These are phyloP conservation scores for Scomber japonicus DNA, from an alignment of 2,113 vertebrate species.

Conservation along the genomic window DNA sequence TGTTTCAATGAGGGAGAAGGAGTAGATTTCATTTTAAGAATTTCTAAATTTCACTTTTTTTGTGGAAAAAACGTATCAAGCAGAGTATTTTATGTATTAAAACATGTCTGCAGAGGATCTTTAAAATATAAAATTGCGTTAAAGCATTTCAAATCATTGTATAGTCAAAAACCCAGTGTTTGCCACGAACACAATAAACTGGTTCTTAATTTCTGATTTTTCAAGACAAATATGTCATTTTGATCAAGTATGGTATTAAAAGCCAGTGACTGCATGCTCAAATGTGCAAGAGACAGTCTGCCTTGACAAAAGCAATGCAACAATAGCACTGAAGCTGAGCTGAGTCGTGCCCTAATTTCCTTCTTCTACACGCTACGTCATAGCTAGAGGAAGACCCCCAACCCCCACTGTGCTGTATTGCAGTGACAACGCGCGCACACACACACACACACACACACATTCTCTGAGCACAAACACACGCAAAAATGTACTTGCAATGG, in stretches of 20 bases:
- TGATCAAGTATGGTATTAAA: not conserved
- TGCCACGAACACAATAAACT: constrained; percentile 7
- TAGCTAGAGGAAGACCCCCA: constrained; percentile 67
- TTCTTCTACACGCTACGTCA: constrained; percentile 61
- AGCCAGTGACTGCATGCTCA: constrained; percentile 7
- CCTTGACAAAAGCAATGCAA: constrained; percentile 50
- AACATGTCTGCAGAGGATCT: no score
- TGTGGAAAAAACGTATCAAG: no score
- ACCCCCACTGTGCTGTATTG: constrained; percentile 62
- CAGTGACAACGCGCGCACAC: constrained; percentile 25
- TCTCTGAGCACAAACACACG: not conserved
- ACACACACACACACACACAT: not conserved
- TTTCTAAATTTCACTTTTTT: no score
- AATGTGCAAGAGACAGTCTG: constrained; percentile 26
- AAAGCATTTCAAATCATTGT: not conserved
- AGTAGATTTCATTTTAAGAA: no score
- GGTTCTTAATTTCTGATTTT: not conserved
- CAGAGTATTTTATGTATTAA: no score
- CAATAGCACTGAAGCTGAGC: constrained; percentile 59
- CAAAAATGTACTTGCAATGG: not conserved
- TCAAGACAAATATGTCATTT: not conserved
- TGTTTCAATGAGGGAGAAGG: no score
- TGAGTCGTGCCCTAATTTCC: constrained; percentile 74
- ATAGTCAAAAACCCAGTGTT: not conserved
- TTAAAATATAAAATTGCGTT: not conserved